Base-by-base conservation (phyloP, 2,888 invertebrate genomes). In the Heterodera filipjevi region DNA sequence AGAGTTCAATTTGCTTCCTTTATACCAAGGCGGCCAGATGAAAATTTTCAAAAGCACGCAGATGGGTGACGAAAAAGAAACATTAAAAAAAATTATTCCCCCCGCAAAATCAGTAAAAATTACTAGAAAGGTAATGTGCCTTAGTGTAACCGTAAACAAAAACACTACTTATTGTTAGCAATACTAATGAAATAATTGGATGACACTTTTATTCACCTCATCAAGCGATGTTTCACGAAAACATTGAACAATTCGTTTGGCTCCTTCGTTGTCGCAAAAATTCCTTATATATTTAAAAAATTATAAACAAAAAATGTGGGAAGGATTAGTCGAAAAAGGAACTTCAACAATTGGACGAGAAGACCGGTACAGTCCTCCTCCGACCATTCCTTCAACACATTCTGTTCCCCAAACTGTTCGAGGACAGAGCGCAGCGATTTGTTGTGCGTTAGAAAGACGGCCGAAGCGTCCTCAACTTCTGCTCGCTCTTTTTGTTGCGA, bases 151-250 rank as follows among this genome's bases (percentile, higher is more conserved):
- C n/a, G n/a, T n/a, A n/a, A n/a, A n/a, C n/a, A n/a, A n/a, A n/a
- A n/a, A n/a, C n/a, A n/a, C n/a, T n/a, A n/a, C n/a, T n/a, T n/a
- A n/a, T n/a, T n/a, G n/a, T n/a, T n/a, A n/a, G n/a, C n/a, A n/a
- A n/a, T n/a, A n/a, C n/a, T n/a, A n/a, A n/a, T n/a, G n/a, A n/a
- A n/a, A n/a, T n/a, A n/a, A n/a, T n/a, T n/a, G n/a, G n/a, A n/a
- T n/a, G n/a, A n/a, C n/a, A n/a, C n/a, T n/a, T n/a, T n/a, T n/a
- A n/a, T n/a, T n/a, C 64, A 75, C 75, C 64, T 75, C 75, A 32
- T 75, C 75, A 75, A 46, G 6, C 32, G 44, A 53, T 3, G 75
- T 75, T 27, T 75, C 75, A 0, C 68, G 66, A 33, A 75, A 75
- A 75, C 44, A 46, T 16, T n/a, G 16, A 0, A 68, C 75, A 35